Conservation (phyloP, 2,113 vertebrate genomes). For the Corvus moneduloides region DNA sequence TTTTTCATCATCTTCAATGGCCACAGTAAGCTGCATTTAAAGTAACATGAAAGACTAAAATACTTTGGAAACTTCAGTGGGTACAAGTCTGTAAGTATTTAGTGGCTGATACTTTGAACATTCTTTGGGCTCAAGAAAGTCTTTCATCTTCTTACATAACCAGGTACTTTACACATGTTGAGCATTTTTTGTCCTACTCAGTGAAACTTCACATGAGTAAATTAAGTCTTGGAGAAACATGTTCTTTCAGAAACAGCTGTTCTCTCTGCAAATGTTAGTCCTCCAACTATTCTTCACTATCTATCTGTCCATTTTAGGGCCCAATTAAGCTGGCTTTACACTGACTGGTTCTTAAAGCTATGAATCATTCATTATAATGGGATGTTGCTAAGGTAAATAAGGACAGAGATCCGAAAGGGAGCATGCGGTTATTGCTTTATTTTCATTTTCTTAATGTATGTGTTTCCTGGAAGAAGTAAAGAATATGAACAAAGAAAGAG, state of each 20-base stretch:
- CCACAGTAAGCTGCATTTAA: background rate
- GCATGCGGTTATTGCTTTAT: background rate
- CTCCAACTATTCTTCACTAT: background rate
- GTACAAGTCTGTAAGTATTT: background rate
- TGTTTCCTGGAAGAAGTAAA: background rate
- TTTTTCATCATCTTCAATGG: background rate
- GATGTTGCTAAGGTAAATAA: background rate
- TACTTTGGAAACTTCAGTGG: background rate
- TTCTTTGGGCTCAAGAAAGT: background rate
- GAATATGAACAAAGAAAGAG: background rate
- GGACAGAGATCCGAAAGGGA: background rate
- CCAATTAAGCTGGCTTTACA: background rate
- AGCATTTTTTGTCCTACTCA: background rate
- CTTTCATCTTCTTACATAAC: background rate
- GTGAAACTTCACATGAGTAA: background rate
- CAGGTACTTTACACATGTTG: rapidly evolving
- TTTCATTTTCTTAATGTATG: background rate
- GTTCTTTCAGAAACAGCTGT: background rate
- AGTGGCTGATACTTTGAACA: background rate
- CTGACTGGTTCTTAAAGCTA: background rate
- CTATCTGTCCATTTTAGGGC: background rate
- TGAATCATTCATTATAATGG: background rate
- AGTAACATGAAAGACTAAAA: background rate
- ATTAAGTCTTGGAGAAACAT: background rate
- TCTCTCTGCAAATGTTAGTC: background rate